Base-by-base conservation (phyloP, 2,797 vertebrate species). In the Hypotaenidia philippensis region DNA sequence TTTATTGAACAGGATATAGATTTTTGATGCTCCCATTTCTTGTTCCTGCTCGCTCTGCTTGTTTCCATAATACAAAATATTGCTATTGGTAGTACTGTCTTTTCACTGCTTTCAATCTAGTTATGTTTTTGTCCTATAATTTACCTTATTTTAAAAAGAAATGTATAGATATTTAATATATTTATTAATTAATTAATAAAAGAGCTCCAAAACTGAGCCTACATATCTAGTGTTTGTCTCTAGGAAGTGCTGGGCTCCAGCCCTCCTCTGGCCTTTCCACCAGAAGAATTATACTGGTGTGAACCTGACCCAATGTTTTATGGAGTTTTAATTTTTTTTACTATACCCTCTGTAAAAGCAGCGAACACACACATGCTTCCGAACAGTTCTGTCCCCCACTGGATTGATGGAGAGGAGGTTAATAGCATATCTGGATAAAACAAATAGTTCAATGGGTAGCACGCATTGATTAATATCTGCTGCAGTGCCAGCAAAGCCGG, bases 371-470 rank as follows among this genome's bases (percentile, higher is more conserved):
- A 70, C 56, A 26, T 44, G 29, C 38, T 75, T 93, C 83, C 91
- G 82, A 90, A 94, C 45, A 70, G n/a, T 36, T 76, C 71, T 89
- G 71, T 49, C 41, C 49, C 56, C 61, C 44, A 7, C 38, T 63
- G 83, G 32, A 68, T 69, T 96, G 86, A 87, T 75, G 63, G 80
- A 95, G 96, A 93, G 71, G 65, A 82, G 74, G 81, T 94, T 97
- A 96, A 95, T 92, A 94, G 60, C 81, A 64, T 80, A 93, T 56
- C 66, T 78, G 89, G 50, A 79, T 77, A 94, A 96, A 91, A 83
- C 83, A 92, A 97, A 95, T 83, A 93, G 55, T 89, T 89, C 23
- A 0, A 75, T 68, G 87, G 57, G 40, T 66, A 64, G 56, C 69
- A 72, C 60, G 88, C 45, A 38, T 29, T 89, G 88, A 96, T 87